These are phyloP conservation scores for Trachops cirrhosus DNA, from an alignment of 2,797 vertebrate species.

Conservation along the genomic window DNA sequence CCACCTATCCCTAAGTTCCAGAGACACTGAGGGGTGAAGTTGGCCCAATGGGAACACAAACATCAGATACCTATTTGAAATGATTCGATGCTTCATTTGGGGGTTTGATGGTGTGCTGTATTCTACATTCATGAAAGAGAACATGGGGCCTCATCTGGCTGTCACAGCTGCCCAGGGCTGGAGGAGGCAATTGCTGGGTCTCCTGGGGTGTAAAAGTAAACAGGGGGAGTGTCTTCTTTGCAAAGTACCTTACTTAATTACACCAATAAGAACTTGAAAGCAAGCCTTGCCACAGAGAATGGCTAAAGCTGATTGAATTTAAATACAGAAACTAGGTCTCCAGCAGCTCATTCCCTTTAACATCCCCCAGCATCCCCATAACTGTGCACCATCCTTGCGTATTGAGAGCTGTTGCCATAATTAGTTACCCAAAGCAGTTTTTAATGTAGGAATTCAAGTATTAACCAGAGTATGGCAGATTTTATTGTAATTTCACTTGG, in stretches of 20 bases:
- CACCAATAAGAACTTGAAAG: slow-evolving; percentile 43
- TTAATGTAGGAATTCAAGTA: neutral
- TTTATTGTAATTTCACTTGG: neutral
- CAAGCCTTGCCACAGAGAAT: neutral
- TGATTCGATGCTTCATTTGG: neutral
- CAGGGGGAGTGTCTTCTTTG: neutral
- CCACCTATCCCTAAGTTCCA: neutral
- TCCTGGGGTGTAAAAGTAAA: slow-evolving; percentile 3
- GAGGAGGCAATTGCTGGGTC: neutral
- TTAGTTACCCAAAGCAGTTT: too few species aligned
- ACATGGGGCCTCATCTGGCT: neutral
- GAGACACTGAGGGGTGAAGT: neutral
- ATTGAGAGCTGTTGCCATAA: rapidly evolving
- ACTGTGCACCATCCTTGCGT: rapidly evolving
- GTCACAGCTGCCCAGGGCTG: slow-evolving; percentile 33
- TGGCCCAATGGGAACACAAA: neutral
- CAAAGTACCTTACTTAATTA: neutral
- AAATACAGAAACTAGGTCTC: neutral
- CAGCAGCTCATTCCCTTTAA: neutral
- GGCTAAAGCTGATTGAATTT: neutral
- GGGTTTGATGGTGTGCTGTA: neutral
- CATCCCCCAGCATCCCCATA: neutral
- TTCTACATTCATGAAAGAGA: neutral
- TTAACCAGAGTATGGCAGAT: neutral
- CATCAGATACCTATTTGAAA: neutral